Evolutionary conservation across 1,140 invertebrate species (phyloP).

Genomic region (Psix sp.): DNA sequence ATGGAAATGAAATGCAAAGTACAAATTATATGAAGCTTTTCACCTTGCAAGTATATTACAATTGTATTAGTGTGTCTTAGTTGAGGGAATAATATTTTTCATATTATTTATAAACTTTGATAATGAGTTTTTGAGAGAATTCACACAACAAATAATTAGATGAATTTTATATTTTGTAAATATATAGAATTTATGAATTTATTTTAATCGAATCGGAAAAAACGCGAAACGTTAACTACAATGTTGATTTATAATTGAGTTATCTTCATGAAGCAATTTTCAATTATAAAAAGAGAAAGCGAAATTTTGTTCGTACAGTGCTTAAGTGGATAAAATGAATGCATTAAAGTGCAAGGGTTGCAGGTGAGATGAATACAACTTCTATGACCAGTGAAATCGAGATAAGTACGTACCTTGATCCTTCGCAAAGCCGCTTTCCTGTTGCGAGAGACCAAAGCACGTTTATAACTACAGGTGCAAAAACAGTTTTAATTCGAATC

Average conservation of each 20-base stretch:
- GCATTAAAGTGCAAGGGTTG: conserved; percentile 23
- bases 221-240: no score
- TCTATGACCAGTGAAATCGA: conserved; percentile 13
- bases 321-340: neutral
- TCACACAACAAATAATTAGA: no score
- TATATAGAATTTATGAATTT: no score
- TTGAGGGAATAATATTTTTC: neutral
- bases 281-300: conserved; percentile 1
- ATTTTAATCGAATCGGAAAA: no score
- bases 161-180: no score
- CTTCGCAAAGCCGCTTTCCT: conserved; percentile 78
- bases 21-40: conserved; percentile 11
- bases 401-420: conserved; percentile 49
- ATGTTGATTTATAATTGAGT: no score
- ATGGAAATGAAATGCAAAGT: conserved; percentile 15
- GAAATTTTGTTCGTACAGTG: neutral
- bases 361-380: conserved; percentile 7
- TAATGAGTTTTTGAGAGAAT: no score
- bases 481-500: conserved; percentile 68
- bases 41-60: conserved; percentile 15
- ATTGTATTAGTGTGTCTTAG: neutral
- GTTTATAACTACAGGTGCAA: conserved; percentile 83
- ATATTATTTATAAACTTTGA: no score
- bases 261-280: no score
- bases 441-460: conserved; percentile 85